These are phyloP conservation scores for Latrodectus hesperus DNA, from an alignment of 2,888 invertebrate species.

Conservation along the genomic window DNA sequence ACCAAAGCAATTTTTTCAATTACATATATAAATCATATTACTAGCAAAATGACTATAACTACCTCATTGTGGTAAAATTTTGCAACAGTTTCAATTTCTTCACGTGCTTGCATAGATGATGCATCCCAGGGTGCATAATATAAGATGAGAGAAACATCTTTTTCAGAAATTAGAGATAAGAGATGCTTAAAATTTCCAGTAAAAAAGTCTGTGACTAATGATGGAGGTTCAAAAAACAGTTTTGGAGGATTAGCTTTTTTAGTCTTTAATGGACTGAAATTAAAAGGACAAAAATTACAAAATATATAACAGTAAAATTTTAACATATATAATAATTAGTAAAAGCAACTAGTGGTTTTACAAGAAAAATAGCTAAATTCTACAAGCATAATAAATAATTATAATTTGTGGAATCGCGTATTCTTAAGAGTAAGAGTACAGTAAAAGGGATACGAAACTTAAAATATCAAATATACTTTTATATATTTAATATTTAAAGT, in stretches of 20 bases:
- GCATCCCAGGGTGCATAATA: constrained; percentile 98
- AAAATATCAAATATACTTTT: too few relatives aligned
- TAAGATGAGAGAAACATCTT: constrained; percentile 90
- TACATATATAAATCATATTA: too few relatives aligned
- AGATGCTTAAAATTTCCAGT: constrained; percentile 83
- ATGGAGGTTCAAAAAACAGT: constrained; percentile 82
- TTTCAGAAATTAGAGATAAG: constrained; percentile 79
- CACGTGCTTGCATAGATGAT: constrained; percentile 84
- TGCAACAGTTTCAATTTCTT: constrained; percentile 85
- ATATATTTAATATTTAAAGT: too few relatives aligned
- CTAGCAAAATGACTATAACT: not conserved
- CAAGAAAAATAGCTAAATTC: not conserved
- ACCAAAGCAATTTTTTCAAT: too few relatives aligned
- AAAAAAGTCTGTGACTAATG: constrained; percentile 85
- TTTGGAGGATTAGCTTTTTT: constrained; percentile 80
- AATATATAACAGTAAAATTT: not conserved
- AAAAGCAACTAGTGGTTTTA: not conserved
- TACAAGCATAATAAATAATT: too few relatives aligned
- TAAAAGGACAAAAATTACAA: not conserved
- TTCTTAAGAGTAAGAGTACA: too few relatives aligned
- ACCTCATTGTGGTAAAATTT: constrained; percentile 83
- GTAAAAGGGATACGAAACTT: too few relatives aligned
- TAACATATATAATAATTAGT: not conserved
- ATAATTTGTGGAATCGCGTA: too few relatives aligned
- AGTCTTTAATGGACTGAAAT: constrained; percentile 78